phyloP scores from a whole-genome alignment of 1,140 invertebrate species.

The Saccostrea glomerata region DNA sequence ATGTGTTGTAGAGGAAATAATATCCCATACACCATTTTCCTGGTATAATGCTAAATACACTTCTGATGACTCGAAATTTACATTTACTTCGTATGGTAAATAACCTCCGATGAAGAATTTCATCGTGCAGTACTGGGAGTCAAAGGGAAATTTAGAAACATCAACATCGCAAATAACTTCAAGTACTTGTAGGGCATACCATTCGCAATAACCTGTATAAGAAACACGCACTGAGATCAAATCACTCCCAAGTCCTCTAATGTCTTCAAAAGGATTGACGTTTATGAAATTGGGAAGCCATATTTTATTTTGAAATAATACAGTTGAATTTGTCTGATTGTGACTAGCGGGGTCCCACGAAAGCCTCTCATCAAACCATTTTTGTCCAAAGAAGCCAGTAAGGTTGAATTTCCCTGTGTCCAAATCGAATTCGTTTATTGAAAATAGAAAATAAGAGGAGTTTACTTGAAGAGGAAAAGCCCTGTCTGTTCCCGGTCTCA shows the following conservation, averaged over 20 bases:
- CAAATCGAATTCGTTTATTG: background rate
- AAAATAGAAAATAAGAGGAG: background rate
- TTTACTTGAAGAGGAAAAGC: background rate
- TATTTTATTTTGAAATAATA: background rate
- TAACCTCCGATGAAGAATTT: constrained; percentile 10
- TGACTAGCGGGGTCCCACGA: background rate
- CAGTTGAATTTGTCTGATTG: background rate
- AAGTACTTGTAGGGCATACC: background rate
- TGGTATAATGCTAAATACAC: background rate
- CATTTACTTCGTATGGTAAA: background rate
- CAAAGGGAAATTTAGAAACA: background rate
- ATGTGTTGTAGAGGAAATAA: background rate
- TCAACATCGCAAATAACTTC: background rate
- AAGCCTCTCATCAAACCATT: background rate
- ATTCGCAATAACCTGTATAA: background rate
- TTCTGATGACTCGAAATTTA: background rate
- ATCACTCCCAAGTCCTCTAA: background rate
- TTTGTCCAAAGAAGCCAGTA: background rate
- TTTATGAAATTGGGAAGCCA: background rate
- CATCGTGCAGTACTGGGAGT: background rate
- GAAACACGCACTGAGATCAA: background rate
- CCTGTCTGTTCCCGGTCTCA: background rate
- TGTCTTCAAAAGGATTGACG: background rate
- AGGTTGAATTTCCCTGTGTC: background rate
- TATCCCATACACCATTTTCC: constrained; percentile 20